These are phyloP conservation scores for Neolamprologus falcicula DNA, from an alignment of 2,113 vertebrate genomes.

Conservation along the genomic window DNA sequence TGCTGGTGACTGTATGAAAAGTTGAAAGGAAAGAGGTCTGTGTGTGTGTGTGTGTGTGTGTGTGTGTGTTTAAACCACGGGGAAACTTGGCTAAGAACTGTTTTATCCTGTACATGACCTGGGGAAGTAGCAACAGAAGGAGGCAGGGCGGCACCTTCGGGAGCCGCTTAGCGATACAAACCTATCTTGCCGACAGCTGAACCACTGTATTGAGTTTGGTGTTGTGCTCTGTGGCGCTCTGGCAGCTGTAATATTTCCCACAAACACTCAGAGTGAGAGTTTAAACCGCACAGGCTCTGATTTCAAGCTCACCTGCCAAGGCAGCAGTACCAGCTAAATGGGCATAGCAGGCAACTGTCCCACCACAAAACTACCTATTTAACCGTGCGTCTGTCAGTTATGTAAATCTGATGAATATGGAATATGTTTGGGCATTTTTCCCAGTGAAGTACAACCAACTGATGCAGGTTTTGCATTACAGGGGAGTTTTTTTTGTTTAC, in stretches of 20 bases:
- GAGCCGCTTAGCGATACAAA: not conserved
- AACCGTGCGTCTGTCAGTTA: not conserved
- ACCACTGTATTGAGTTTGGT: not conserved
- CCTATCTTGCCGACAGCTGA: not conserved
- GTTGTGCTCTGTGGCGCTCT: not conserved
- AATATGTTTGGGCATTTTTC: not conserved
- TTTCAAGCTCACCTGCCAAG: not conserved
- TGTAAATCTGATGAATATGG: not conserved
- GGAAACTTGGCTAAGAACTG: constrained; percentile 1
- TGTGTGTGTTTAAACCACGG: not conserved
- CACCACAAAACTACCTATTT: not conserved
- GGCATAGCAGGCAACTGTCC: not conserved
- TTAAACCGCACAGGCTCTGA: not conserved
- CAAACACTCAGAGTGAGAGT: not conserved
- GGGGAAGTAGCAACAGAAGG: not conserved
- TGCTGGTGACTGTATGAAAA: constrained; percentile 53
- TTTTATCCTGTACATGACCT: constrained; percentile 14
- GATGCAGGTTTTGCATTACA: not conserved
- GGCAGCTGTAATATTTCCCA: not conserved
- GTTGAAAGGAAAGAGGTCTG: not conserved
- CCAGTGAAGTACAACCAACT: not conserved
- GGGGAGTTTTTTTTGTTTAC: not conserved
- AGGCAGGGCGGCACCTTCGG: not conserved
- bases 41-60: not conserved
- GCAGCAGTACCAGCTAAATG: not conserved